Conservation (phyloP, 2,888 invertebrate species). For the Apamea sordens region DNA sequence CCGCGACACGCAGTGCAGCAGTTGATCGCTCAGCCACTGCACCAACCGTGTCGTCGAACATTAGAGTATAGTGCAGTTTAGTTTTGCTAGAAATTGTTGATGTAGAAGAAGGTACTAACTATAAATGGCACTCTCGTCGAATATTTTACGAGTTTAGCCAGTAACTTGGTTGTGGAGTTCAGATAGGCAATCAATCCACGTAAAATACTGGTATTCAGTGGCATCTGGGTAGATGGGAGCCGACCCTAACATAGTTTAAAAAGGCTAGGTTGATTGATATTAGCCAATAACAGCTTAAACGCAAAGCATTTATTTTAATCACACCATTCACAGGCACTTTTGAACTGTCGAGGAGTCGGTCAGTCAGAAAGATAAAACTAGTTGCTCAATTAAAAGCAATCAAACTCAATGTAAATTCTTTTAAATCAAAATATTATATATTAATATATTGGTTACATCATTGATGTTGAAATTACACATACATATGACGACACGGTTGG, state of each 20-base stretch:
- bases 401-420: neutral
- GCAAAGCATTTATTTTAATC: neutral
- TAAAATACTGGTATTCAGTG: neutral
- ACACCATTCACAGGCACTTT: neutral
- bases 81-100: neutral
- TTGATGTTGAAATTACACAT: too few species aligned
- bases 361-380: neutral
- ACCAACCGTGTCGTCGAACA: too few species aligned
- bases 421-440: neutral
- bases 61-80: neutral
- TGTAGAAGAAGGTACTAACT: neutral
- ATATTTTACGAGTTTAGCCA: neutral
- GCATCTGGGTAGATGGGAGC: neutral
- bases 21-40: too few species aligned
- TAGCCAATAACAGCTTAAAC: neutral
- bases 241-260: neutral
- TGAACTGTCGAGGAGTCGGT: neutral
- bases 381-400: neutral
- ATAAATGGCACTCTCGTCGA: neutral
- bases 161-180: neutral
- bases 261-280: neutral
- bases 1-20: too few species aligned
- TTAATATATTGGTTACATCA: too few species aligned
- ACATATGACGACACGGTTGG: too few species aligned
- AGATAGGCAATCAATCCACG: neutral